Conservation (phyloP, 2,888 invertebrate genomes). For the Pristionchus entomophagus region DNA sequence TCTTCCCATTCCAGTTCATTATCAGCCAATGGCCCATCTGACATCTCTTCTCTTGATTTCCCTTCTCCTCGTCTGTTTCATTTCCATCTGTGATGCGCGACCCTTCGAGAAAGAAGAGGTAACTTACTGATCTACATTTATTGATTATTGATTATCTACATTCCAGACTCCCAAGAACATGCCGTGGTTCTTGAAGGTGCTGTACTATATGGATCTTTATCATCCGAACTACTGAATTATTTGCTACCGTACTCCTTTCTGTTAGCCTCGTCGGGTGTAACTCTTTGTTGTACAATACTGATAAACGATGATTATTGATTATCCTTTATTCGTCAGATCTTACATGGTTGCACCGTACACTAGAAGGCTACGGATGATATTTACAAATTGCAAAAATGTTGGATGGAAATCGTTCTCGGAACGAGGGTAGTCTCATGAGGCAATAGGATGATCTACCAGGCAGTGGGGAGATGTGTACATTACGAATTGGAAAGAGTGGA, state of each 20-base stretch:
- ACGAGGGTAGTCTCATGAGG: neutral
- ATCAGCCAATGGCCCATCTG: neutral
- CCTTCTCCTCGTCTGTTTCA: neutral
- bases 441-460: conserved; percentile 9
- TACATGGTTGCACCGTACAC: conserved; percentile 34
- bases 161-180: neutral
- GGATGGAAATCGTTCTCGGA: neutral
- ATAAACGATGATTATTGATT: neutral
- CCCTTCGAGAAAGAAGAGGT: conserved; percentile 24
- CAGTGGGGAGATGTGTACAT: conserved; percentile 15
- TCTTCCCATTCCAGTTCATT: neutral
- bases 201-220: conserved; percentile 23
- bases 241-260: neutral
- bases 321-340: conserved; percentile 33
- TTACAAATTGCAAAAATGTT: conserved; percentile 23
- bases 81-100: neutral
- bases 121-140: neutral
- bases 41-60: neutral
- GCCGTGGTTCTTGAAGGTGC: conserved; percentile 16
- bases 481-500: neutral
- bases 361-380: neutral
- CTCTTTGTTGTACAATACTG: conserved; percentile 26
- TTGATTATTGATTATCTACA: neutral
- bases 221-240: neutral
- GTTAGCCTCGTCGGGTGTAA: neutral